A percentile compares a stretch with the other conserved stretches of the same genome.
Conservation (phyloP, 2,797 vertebrate genomes). For the Gymnoscopelus microlampas region DNA sequence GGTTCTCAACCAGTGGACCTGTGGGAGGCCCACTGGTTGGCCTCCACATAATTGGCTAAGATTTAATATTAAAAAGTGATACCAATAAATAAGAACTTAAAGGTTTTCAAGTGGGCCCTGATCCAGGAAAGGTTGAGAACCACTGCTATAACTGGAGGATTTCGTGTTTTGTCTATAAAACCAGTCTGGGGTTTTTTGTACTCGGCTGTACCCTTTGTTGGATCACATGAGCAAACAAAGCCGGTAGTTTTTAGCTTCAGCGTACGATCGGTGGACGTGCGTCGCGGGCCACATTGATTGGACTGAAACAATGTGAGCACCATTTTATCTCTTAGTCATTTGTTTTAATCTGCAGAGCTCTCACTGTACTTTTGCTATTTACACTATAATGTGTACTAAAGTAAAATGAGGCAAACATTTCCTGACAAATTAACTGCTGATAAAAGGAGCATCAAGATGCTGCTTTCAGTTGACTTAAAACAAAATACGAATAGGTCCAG, state of each 20-base stretch:
- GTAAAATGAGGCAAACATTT: background rate
- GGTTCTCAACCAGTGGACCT: no score
- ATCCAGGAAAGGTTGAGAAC: no score
- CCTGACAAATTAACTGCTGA: background rate
- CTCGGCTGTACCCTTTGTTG: constrained; percentile 45
- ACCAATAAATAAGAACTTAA: no score
- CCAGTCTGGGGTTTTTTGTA: constrained; percentile 31
- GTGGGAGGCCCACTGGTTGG: constrained; percentile 8
- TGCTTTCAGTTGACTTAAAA: no score
- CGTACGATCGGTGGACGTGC: constrained; percentile 20
- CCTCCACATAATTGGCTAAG: background rate
- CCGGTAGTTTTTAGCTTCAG: constrained; percentile 20
- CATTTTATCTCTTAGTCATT: constrained; percentile 37
- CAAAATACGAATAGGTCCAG: background rate
- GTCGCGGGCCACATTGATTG: constrained; percentile 30
- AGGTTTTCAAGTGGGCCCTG: no score
- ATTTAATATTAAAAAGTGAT: no score
- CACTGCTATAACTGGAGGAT: constrained; percentile 61
- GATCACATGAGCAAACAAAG: constrained; percentile 32
- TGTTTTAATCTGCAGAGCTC: constrained; percentile 28
- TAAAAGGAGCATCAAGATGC: no score
- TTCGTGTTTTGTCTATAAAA: constrained; percentile 37
- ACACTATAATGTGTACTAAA: constrained; percentile 23
- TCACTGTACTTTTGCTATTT: constrained; percentile 32
- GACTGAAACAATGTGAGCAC: constrained; percentile 39